A percentile compares a stretch with the other conserved stretches of the same genome.
phyloP scores from a whole-genome alignment of 2,888 invertebrate species.

The Argyresthia goedartella region DNA sequence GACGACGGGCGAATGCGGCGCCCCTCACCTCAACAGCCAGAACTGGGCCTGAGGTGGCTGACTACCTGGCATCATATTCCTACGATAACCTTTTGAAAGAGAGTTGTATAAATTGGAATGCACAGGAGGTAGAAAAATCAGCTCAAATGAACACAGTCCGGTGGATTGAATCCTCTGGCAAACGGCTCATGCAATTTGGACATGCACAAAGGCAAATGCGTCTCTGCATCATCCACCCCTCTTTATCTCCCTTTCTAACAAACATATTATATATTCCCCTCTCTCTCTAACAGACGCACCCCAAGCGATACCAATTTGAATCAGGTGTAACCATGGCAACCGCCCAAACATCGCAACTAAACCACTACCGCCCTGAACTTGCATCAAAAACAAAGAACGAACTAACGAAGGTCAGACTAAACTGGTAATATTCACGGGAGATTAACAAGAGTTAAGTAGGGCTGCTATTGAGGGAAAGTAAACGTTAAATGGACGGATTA shows the following conservation, averaged over 20 bases:
- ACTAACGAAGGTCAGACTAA: conserved; percentile 23
- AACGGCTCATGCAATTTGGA: conserved; percentile 54
- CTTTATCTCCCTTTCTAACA: conserved; percentile 23
- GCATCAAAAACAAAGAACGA: conserved; percentile 4
- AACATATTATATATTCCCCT: conserved; percentile 14
- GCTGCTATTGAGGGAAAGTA: conserved; percentile 34
- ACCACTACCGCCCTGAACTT: conserved; percentile 39
- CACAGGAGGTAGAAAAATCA: too few species aligned
- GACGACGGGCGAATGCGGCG: too few species aligned
- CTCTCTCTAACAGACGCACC: conserved; percentile 34
- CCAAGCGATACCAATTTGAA: conserved; percentile 40
- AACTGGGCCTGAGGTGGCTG: too few species aligned
- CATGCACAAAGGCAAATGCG: conserved; percentile 39
- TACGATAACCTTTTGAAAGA: too few species aligned
- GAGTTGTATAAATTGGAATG: too few species aligned
- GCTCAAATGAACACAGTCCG: too few species aligned
- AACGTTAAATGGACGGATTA: conserved; percentile 38
- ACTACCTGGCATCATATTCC: too few species aligned
- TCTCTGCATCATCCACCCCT: conserved; percentile 43
- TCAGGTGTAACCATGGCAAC: conserved; percentile 54
- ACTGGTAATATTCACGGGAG: conserved; percentile 21
- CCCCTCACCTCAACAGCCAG: too few species aligned
- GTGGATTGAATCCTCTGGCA: too few species aligned
- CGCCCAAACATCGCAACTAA: conserved; percentile 38
- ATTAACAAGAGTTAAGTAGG: conserved; percentile 25